Evolutionary conservation across 2,797 vertebrate genomes (phyloP), one percentile per base, ranked within the genome.

Genomic region (Miichthys miiuy): DNA sequence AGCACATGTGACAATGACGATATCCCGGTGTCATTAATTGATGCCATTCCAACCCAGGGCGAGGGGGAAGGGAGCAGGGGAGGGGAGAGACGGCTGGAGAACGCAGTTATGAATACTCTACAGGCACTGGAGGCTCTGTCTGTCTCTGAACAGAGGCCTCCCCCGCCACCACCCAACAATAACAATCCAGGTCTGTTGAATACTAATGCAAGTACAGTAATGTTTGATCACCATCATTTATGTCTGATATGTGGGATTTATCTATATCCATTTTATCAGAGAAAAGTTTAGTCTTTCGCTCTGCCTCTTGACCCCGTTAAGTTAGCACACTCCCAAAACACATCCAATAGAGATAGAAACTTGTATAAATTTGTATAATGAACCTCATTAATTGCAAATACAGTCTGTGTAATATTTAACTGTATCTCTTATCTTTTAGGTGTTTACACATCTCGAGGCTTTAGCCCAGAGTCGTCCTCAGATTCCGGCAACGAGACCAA

Each of bases 401-500:
- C 10, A 56, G 14, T 47, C 18, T 14, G 12, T 62, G 14, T 20
- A 16, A 60, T 38, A 12, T 79, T 34, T 96, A 82, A 95, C 93
- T 92, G 90, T 94, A 89, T 95, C 88, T 96, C 91, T 95, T 96
- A 81, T 87, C 81, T 92, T 85, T 91, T 94, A 99, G 98, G 97
- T 96, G 97, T 98, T 94, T 96, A 96, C 94, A 94, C 96, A 90
- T 96, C 97, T 91, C 96, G 96, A 93, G 97, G 97, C 82, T 97
- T 98, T 91, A 99, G 98, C 85, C 97, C 97, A 46, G 97, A 97
- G 93, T 99, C 98, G 18, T 99, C 97, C 52, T 99, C 98, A 63
- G 98, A 99, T 96, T 99, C 98, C 71, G 98, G 98, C 82, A 99
- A 99, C 85, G 98, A 99, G 92, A 99, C 98, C 83, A 99, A 99